phyloP scores from a whole-genome alignment of 2,797 vertebrate genomes.

The Graptemys geographica region DNA sequence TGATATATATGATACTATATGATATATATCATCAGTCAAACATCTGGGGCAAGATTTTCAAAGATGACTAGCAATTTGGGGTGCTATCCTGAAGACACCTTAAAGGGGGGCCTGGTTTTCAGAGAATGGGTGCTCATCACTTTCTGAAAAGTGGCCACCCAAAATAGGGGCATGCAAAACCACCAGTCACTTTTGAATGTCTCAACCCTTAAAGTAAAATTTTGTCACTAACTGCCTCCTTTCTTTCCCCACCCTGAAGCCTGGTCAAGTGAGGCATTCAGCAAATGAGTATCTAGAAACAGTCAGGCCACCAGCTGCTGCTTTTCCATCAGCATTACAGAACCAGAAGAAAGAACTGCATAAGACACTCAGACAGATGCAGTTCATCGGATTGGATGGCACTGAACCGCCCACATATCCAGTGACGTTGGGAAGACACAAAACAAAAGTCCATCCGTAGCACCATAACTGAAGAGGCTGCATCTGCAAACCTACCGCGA shows the following conservation, averaged over 20 bases:
- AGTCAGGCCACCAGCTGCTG: fast-evolving
- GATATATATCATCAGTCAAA: neutral
- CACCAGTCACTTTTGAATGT: neutral
- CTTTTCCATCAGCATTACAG: conserved; percentile 8
- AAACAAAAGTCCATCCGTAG: neutral
- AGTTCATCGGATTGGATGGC: neutral
- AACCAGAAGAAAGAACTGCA: conserved; percentile 9
- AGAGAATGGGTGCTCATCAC: neutral
- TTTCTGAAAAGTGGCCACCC: neutral
- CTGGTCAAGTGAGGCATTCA: neutral
- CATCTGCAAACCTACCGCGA: neutral
- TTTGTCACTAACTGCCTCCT: neutral
- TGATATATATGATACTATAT: no score
- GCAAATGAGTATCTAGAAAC: conserved; percentile 48
- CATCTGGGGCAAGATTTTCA: neutral
- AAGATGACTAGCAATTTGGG: neutral
- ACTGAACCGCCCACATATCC: neutral
- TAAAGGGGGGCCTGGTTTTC: neutral
- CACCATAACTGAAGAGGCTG: neutral
- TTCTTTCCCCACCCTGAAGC: neutral
- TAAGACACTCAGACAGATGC: neutral
- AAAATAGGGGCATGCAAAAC: neutral
- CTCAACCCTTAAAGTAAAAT: neutral
- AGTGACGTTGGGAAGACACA: neutral
- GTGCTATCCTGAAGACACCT: neutral